phyloP scores from a whole-genome alignment of 2,113 vertebrate species.

The Symphodus melops region DNA sequence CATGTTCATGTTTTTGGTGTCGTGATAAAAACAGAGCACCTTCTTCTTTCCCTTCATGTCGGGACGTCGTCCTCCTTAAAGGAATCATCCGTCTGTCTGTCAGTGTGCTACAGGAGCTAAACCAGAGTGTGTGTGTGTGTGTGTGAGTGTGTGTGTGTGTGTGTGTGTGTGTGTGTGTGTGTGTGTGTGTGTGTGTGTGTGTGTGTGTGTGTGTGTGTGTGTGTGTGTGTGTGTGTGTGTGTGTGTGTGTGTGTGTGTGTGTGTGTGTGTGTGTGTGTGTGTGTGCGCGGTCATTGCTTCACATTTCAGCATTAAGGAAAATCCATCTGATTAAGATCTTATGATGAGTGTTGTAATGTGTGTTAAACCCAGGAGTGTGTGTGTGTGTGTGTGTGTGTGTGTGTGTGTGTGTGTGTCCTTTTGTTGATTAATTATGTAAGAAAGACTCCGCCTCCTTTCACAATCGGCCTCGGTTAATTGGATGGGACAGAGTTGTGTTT shows the following conservation, averaged over 20 bases:
- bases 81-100: too few relatives aligned
- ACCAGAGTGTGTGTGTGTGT: neutral
- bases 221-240: conserved; percentile 1
- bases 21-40: too few relatives aligned
- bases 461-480: neutral
- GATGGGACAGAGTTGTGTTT: neutral
- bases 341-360: conserved; percentile 11
- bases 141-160: neutral
- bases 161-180: neutral
- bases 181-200: neutral
- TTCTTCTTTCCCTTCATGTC: too few relatives aligned
- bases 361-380: conserved; percentile 12
- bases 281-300: neutral
- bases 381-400: neutral
- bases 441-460: conserved; percentile 10
- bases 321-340: conserved; percentile 34
- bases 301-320: conserved; percentile 4
- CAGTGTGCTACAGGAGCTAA: too few relatives aligned
- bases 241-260: neutral
- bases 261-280: neutral
- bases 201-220: neutral
- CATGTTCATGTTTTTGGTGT: too few relatives aligned
- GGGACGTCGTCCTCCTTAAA: too few relatives aligned
- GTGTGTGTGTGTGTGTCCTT: neutral
- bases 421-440: conserved; percentile 28